Base-by-base conservation (phyloP, 2,888 invertebrate species). In the Drosophila pseudotalamancana region DNA sequence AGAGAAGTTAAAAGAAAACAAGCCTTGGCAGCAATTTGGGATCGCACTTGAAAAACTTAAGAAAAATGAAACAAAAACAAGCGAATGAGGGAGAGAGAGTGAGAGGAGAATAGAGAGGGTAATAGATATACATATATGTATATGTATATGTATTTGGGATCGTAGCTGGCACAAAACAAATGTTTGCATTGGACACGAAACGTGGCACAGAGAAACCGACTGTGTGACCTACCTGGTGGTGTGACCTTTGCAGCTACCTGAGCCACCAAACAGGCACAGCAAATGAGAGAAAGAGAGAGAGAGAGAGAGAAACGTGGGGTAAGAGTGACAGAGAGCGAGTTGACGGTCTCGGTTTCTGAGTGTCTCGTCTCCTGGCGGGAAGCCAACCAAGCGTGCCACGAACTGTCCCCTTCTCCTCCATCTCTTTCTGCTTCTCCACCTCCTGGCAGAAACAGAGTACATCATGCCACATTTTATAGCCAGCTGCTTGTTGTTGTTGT, bases 341-440 rank as follows among this genome's bases (percentile, higher is more conserved):
- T 42, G 9, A 12, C 14, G 14, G 32, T 43, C 8, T 43, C 40
- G 16, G 32, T 53, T 59, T 39, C 51, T 42, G 48, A 39, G 39
- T 71, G 40, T 25, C n/a, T n/a, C 18, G 40, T 49, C 54, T 60
- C 40, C 53, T 60, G 68, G 64, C 56, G 59, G 25, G 55, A 75
- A 71, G 50, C 57, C 77, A 76, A 35, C 76, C 72, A 73, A 73
- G 73, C 76, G 72, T 73, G 66, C 54, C 65, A 54, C 11, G 31
- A 37, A 53, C 61, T 54, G 39, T 43, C 56, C n/a, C n/a, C n/a
- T n/a, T 34, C 40, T 23, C 31, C 54, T 39, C 39, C 39, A n/a
- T n/a, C n/a, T n/a, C 40, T 25, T 25, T 11, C 40, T 11, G 4
- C 14, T 14, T 25, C 40, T 18, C 19, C 43, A 14, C 25, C 46